A percentile compares a stretch with the other conserved stretches of the same genome.
phyloP scores from a whole-genome alignment of 1,140 invertebrate genomes.

The Homarus americanus region DNA sequence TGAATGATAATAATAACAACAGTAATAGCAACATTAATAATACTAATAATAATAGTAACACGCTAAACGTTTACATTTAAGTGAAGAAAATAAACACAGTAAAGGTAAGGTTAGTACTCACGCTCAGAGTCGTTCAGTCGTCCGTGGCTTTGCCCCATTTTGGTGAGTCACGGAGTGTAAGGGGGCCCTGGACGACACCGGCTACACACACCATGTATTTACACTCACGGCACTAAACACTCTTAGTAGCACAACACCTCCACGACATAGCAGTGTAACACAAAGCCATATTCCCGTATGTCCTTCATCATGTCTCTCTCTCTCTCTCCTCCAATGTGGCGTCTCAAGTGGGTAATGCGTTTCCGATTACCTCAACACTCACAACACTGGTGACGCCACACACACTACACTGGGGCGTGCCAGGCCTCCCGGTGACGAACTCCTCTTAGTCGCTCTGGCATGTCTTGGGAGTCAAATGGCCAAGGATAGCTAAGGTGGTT shows the following conservation, averaged over 20 bases:
- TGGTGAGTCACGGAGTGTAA: constrained; percentile 34
- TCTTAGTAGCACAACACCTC: constrained; percentile 2
- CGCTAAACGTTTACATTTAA: too few species aligned
- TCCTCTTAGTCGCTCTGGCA: neutral
- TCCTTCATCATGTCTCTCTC: neutral
- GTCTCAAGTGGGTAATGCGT: too few species aligned
- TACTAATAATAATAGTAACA: too few species aligned
- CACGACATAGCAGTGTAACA: constrained; percentile 30
- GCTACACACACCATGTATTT: constrained; percentile 15
- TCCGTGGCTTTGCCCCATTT: constrained; percentile 49
- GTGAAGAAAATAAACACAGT: too few species aligned
- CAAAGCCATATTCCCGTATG: constrained; percentile 26
- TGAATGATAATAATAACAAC: too few species aligned
- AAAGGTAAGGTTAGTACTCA: constrained; percentile 37
- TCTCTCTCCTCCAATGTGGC: neutral
- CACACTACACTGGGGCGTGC: neutral
- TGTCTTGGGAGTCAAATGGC: neutral
- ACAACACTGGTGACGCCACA: neutral
- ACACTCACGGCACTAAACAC: constrained; percentile 1
- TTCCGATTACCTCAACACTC: neutral
- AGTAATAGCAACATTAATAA: too few species aligned
- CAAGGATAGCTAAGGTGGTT: neutral
- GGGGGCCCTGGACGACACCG: neutral
- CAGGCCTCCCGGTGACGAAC: neutral
- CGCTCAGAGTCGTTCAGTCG: constrained; percentile 49